Percentiles rank a stretch among this genome's conserved stretches.
These are phyloP conservation scores for Tromatobia lineatoria DNA, from an alignment of 2,888 invertebrate genomes.

Conservation along the genomic window DNA sequence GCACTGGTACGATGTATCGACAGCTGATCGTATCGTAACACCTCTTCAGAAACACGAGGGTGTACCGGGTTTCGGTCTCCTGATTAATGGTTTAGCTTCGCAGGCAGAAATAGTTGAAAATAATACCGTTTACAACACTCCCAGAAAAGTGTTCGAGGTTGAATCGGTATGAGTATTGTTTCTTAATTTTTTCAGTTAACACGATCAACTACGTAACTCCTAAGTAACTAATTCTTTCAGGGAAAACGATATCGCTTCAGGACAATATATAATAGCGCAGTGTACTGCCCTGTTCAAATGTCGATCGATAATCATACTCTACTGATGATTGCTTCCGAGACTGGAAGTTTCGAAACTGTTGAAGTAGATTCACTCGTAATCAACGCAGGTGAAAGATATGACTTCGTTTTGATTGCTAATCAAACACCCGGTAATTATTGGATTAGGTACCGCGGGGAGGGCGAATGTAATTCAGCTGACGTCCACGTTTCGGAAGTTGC, in stretches of 20 bases:
- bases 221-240: conserved; percentile 73
- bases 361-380: conserved; percentile 83
- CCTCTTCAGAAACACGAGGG: conserved; percentile 70
- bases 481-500: conserved; percentile 67
- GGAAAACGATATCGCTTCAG: conserved; percentile 81
- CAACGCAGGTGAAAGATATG: conserved; percentile 86
- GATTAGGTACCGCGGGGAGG: conserved; percentile 85
- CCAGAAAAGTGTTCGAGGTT: conserved; percentile 75
- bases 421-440: conserved; percentile 84
- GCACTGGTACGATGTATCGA: conserved; percentile 84
- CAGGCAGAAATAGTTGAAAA: conserved; percentile 68
- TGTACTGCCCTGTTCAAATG: conserved; percentile 84
- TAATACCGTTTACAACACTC: conserved; percentile 70
- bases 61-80: conserved; percentile 75
- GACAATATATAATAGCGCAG: conserved; percentile 81
- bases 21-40: conserved; percentile 73
- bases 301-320: conserved; percentile 83
- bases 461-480: conserved; percentile 63
- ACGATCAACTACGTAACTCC: too few relatives aligned
- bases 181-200: too few relatives aligned
- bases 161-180: conserved; percentile 68
- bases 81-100: conserved; percentile 78
- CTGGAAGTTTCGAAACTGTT: conserved; percentile 79
- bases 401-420: conserved; percentile 84
- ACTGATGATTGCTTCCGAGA: conserved; percentile 82